A percentile compares a stretch with the other conserved stretches of the same genome.
These are phyloP conservation scores for Pomphorhynchus laevis DNA, from an alignment of 1,140 invertebrate species.

Conservation along the genomic window DNA sequence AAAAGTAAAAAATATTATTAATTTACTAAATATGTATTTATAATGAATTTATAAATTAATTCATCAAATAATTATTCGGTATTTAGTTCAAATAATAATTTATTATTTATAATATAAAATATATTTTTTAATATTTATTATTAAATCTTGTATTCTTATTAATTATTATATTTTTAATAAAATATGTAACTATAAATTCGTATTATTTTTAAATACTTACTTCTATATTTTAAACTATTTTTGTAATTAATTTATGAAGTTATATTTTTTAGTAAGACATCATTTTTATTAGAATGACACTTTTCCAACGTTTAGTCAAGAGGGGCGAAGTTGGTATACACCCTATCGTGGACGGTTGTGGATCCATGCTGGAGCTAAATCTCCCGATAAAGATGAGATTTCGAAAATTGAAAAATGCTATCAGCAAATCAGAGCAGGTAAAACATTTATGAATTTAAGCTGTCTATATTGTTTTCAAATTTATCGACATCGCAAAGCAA, in stretches of 20 bases:
- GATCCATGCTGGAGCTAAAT: constrained; percentile 51
- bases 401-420: constrained; percentile 34
- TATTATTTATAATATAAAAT: no score
- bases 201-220: neutral
- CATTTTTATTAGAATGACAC: neutral
- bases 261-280: neutral
- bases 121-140: no score
- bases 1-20: no score
- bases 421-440: constrained; percentile 30
- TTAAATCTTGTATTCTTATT: no score
- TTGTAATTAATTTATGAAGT: neutral
- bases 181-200: no score
- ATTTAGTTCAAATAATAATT: no score
- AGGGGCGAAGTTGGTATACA: constrained; percentile 65
- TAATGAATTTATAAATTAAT: no score
- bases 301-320: constrained; percentile 29
- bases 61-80: no score
- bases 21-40: no score
- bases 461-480: constrained; percentile 2
- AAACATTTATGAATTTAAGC: constrained; percentile 10
- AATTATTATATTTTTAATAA: no score
- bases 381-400: constrained; percentile 33
- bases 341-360: constrained; percentile 52
- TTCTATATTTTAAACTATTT: neutral
- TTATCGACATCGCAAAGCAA: neutral